Evolutionary conservation across 2,797 vertebrate genomes (phyloP).

Genomic region (Nannoperca obscura): DNA sequence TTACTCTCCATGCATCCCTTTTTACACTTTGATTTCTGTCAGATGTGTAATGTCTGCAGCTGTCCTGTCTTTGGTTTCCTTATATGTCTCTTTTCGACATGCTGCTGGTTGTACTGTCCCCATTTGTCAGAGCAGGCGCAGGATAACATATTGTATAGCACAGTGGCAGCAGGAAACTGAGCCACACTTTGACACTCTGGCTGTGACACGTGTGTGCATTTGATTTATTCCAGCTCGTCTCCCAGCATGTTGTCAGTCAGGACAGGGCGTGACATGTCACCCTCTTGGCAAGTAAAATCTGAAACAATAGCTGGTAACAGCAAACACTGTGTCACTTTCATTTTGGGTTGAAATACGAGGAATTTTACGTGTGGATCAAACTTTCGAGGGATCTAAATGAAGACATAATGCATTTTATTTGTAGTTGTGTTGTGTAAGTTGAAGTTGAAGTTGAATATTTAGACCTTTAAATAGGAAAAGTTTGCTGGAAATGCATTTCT

Average conservation of each 20-base stretch:
- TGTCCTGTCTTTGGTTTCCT: constrained; percentile 32
- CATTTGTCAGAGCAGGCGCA: constrained; percentile 56
- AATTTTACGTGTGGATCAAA: constrained; percentile 3
- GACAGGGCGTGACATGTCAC: constrained; percentile 41
- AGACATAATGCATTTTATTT: neutral
- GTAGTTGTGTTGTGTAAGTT: neutral
- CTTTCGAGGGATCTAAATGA: constrained; percentile 12
- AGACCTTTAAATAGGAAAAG: neutral
- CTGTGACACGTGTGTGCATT: constrained; percentile 51
- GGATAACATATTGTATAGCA: constrained; percentile 38
- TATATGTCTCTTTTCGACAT: constrained; percentile 54
- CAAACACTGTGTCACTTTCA: constrained; percentile 35
- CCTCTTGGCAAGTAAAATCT: constrained; percentile 35
- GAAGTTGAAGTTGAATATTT: too few species aligned
- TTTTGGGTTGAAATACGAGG: neutral
- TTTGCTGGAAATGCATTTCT: constrained; percentile 5
- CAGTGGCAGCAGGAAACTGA: constrained; percentile 48
- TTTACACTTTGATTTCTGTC: constrained; percentile 23
- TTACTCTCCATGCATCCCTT: constrained; percentile 1
- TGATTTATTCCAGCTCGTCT: constrained; percentile 69
- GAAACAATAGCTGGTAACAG: constrained; percentile 2
- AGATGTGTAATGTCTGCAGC: constrained; percentile 13
- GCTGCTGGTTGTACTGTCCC: constrained; percentile 55
- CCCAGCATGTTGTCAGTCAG: constrained; percentile 48
- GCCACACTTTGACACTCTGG: constrained; percentile 45